Evolutionary conservation across 2,797 vertebrate species (phyloP), one percentile per base, ranked within the genome.

Genomic region (Sebastes minor): DNA sequence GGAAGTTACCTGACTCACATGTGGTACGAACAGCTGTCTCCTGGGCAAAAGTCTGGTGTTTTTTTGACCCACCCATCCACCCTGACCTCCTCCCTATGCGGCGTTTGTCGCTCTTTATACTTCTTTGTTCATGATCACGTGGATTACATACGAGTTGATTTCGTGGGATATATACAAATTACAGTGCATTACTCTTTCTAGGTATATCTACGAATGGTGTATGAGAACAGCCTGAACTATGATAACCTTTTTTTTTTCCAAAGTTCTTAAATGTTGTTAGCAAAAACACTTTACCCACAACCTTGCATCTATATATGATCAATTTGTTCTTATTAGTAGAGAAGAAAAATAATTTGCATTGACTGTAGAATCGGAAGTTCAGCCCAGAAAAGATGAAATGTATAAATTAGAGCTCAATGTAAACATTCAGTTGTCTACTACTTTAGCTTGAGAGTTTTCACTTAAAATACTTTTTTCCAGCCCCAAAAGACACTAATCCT

Each of bases 401-500:
- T 68, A 35, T 10, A 59, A 64, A 81, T 46, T 4, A 53, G 4
- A 63, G 32, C 23, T 72, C 27, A 63, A 38, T 27, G 20, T 65
- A 83, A 74, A 78, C 68, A 79, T 33, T 60, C 53, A 66, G 30
- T 75, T 78, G 56, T 82, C 68, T 76, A 4, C 27, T 78, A 27
- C 8, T 83, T 86, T 69, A 78, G 42, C 74, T 57, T 22, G 33
- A 55, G 61, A 22, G 20, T 16, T 65, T 16, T n/a, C 28, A 56
- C 55, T 27, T 76, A 55, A 83, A 80, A 83, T 22, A 79, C 65
- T 71, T 83, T 84, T 84, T 84, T 84, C 78, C 66, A 71, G 72
- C 71, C 18, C 75, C 64, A 67, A 69, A 85, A 76, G 76, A 91
- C 33, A 42, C 49, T 91, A 91, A 91, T 93, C 91, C 90, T 88